Evolutionary conservation across 2,888 invertebrate species (phyloP), one percentile per base, ranked within the genome.

Genomic region (Macrophya annulata): DNA sequence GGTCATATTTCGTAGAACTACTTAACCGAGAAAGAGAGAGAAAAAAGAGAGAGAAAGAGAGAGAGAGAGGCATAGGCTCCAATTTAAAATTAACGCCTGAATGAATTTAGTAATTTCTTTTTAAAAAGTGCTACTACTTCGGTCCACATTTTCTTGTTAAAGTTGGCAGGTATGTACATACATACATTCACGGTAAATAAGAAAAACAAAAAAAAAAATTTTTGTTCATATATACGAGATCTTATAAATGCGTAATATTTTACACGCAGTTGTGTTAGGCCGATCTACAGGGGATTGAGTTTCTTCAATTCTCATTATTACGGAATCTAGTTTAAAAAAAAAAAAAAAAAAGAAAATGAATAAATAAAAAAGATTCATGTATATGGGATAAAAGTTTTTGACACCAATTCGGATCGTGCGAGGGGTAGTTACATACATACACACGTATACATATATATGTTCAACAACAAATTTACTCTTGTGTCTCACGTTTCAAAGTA

Each of bases 21-120:
- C 62, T 25, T 51, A 51, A 21, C 65, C 21, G 25, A 65, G 31
- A 31, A 65, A 65, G 31, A 31, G 31, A 51, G 51, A 12, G 51
- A 51, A n/a, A n/a, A n/a, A n/a, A n/a, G n/a, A 51, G n/a, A 51
- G n/a, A 51, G 6, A 51, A 6, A 51, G 51, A 51, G 15, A 51
- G 55, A n/a, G n/a, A 55, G 31, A 31, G 31, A 17, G 71, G 37
- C 71, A 48, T 25, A 48, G 48, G 25, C 25, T 76, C 25, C 76
- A 76, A 76, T 76, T 76, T 76, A 76, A 76, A 76, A 76, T 48
- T 76, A 76, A 76, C 76, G 76, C 76, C 48, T 48, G 21, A 76
- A 76, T 76, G 76, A 76, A 76, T 76, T 76, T 48, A 76, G n/a
- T 76, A 76, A 48, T 25, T 45, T 76, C 45, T n/a, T 76, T 76